Conservation (phyloP, 2,888 invertebrate species). For the Hypsopygia costalis region DNA sequence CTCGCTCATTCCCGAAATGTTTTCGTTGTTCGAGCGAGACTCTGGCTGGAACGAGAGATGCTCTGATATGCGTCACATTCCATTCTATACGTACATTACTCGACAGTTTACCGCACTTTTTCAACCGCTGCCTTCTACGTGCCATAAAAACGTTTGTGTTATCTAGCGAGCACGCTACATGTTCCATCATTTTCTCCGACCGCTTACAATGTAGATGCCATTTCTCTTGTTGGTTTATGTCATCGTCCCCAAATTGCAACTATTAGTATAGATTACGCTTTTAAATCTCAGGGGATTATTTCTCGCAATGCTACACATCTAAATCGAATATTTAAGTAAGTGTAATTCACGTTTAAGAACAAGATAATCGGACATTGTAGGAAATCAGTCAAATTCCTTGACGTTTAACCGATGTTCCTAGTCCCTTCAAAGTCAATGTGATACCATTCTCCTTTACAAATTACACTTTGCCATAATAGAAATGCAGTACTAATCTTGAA, state of each 20-base stretch:
- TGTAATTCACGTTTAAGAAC: constrained; percentile 2
- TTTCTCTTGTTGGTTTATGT: constrained; percentile 26
- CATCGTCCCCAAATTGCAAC: constrained; percentile 28
- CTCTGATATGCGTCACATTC: constrained; percentile 28
- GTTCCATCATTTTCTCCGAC: constrained; percentile 32
- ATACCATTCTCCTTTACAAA: no score
- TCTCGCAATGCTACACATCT: constrained; percentile 2
- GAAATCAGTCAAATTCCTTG: no score
- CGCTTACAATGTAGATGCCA: constrained; percentile 25
- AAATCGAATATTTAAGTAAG: constrained; percentile 5
- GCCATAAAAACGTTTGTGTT: constrained; percentile 33
- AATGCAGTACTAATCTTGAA: no score
- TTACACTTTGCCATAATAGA: no score
- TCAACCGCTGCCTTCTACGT: constrained; percentile 28
- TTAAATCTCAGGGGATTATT: constrained; percentile 10
- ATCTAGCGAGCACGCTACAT: constrained; percentile 20
- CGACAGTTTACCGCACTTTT: constrained; percentile 35
- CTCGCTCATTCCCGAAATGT: constrained; percentile 49
- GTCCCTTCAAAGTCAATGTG: no score
- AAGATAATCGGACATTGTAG: no score
- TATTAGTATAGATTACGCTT: constrained; percentile 24
- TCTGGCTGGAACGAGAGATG: constrained; percentile 26
- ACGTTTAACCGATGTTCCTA: no score
- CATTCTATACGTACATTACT: constrained; percentile 19
- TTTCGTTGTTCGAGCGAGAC: constrained; percentile 40